phyloP scores from a whole-genome alignment of 1,140 invertebrate genomes.

The Cotesia chilonis region DNA sequence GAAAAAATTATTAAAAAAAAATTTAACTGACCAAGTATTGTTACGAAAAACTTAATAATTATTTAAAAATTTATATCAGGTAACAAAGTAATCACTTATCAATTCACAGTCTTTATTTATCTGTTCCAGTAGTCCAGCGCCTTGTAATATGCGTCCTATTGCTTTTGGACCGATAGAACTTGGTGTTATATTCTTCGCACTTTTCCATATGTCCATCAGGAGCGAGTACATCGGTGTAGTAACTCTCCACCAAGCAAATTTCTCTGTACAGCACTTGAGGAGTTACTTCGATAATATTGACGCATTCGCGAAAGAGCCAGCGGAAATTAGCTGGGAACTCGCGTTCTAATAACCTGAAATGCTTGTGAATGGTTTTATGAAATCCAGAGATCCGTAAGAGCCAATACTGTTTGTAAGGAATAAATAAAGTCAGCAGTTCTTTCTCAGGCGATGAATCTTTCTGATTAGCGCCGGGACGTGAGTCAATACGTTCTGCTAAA shows the following conservation, averaged over 20 bases:
- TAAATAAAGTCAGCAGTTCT: constrained; percentile 42
- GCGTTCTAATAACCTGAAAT: constrained; percentile 56
- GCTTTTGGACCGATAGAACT: constrained; percentile 1
- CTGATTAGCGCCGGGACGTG: neutral
- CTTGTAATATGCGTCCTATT: constrained; percentile 21
- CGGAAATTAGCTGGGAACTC: constrained; percentile 63
- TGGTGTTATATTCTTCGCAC: constrained; percentile 16
- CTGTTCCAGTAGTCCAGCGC: constrained; percentile 12
- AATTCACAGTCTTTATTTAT: constrained; percentile 1
- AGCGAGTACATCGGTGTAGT: constrained; percentile 43
- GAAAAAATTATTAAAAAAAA: too few species aligned
- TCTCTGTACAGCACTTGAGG: constrained; percentile 64
- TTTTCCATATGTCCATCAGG: neutral
- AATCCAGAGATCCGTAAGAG: constrained; percentile 52
- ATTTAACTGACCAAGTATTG: too few species aligned
- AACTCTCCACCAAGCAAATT: constrained; percentile 52
- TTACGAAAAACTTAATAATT: too few species aligned
- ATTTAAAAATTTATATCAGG: constrained; percentile 15
- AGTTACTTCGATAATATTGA: constrained; percentile 59
- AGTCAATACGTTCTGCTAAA: constrained; percentile 33
- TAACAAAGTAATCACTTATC: neutral
- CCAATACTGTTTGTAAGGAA: constrained; percentile 58
- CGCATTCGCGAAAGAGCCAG: constrained; percentile 67
- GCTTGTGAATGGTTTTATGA: constrained; percentile 46
- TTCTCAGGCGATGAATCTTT: neutral